Conservation (phyloP, 2,888 invertebrate species). For the Sarcophaga subvicina region DNA sequence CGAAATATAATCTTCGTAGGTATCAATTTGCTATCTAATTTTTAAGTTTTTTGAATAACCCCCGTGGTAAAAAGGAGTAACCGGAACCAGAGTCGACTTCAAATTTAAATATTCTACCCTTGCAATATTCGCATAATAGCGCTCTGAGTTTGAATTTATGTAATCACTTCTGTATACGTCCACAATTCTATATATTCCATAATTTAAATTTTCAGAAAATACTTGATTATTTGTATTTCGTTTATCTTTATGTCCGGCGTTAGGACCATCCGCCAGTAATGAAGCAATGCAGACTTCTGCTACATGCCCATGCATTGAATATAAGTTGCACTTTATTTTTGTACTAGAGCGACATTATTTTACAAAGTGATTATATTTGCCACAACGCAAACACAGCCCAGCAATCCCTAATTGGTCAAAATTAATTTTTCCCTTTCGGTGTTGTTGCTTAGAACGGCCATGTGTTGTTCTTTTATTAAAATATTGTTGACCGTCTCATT, state of each 20-base stretch:
- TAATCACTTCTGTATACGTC: constrained; percentile 13
- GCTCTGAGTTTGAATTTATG: constrained; percentile 5
- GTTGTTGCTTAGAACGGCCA: too few species aligned
- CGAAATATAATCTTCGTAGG: constrained; percentile 28
- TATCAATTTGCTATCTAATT: constrained; percentile 6
- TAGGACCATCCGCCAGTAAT: constrained; percentile 34
- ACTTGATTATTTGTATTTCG: constrained; percentile 20
- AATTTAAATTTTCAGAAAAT: not conserved
- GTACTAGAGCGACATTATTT: too few species aligned
- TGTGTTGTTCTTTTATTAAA: too few species aligned
- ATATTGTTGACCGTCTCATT: too few species aligned
- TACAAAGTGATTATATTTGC: too few species aligned
- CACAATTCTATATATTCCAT: constrained; percentile 27
- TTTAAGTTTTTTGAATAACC: constrained; percentile 13
- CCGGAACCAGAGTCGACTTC: constrained; percentile 51
- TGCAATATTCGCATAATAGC: constrained; percentile 32
- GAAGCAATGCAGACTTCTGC: constrained; percentile 38
- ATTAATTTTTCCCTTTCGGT: too few species aligned
- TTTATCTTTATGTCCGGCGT: constrained; percentile 18
- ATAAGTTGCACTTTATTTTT: too few species aligned
- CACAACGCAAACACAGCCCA: too few species aligned
- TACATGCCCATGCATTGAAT: not conserved
- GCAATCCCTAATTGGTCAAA: too few species aligned
- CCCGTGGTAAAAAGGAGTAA: constrained; percentile 50
- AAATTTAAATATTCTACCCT: constrained; percentile 42